Percentiles rank a stretch among this genome's conserved stretches.
Evolutionary conservation across 2,797 vertebrate genomes (phyloP).

Genomic region (Petrocephalus schoutedeni): DNA sequence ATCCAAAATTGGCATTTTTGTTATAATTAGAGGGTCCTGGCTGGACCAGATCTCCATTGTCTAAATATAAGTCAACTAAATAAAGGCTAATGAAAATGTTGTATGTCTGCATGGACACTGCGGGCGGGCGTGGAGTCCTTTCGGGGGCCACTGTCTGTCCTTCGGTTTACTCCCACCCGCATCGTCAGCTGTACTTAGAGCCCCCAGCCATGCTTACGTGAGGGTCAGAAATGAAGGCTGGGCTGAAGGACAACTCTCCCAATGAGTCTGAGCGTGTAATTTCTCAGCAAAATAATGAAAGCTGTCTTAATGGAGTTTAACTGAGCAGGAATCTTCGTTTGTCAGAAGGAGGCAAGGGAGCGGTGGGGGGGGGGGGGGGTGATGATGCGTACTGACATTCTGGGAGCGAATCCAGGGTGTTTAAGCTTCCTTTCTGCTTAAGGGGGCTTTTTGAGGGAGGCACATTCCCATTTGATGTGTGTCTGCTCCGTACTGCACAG

Average conservation of each 20-base stretch:
- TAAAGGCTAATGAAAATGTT: slow-evolving; percentile 50
- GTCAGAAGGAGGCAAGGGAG: background rate
- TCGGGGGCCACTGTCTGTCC: background rate
- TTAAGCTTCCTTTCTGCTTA: background rate
- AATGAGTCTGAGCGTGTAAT: background rate
- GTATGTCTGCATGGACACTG: background rate
- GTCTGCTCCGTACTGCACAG: background rate
- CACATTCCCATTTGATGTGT: background rate
- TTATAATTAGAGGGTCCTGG: slow-evolving; percentile 68
- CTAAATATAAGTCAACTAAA: slow-evolving; percentile 71
- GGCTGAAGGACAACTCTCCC: background rate
- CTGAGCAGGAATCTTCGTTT: background rate
- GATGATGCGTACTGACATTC: background rate
- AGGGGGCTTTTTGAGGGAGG: background rate
- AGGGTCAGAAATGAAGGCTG: background rate
- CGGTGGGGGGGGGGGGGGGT: background rate
- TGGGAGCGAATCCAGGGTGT: background rate
- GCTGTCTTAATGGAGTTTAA: background rate
- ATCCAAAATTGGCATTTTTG: slow-evolving; percentile 70
- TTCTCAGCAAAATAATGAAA: background rate
- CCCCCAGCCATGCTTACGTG: background rate
- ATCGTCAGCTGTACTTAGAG: background rate
- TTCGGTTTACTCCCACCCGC: background rate
- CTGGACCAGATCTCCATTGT: slow-evolving; percentile 39
- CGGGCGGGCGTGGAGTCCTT: background rate